Evolutionary conservation across 2,113 vertebrate genomes (phyloP).

Genomic region (Synodontis membranacea): DNA sequence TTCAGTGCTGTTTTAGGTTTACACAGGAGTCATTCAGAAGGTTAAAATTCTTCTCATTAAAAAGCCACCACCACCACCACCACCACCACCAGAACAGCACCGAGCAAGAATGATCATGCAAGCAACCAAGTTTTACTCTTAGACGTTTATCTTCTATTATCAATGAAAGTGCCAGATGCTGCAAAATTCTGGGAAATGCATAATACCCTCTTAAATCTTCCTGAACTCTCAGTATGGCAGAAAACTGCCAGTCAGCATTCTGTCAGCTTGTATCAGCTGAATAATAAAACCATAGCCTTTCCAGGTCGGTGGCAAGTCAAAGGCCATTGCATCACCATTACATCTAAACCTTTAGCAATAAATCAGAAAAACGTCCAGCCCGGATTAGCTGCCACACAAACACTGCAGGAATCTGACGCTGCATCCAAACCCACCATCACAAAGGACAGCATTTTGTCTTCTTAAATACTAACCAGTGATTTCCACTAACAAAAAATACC

Average conservation of each 20-base stretch:
- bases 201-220: conserved; percentile 35
- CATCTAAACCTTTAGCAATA: conserved; percentile 30
- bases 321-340: conserved; percentile 35
- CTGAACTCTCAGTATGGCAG: conserved; percentile 20
- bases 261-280: conserved; percentile 21
- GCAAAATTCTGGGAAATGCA: conserved; percentile 7
- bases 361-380: conserved; percentile 29
- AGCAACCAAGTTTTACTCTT: background rate
- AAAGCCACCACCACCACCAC: too few species aligned
- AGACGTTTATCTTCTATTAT: conserved; percentile 26
- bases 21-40: background rate
- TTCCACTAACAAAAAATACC: background rate
- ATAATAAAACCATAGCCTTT: conserved; percentile 33
- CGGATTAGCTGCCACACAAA: background rate
- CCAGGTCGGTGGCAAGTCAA: conserved; percentile 20
- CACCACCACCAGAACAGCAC: background rate
- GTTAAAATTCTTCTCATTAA: background rate
- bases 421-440: background rate
- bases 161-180: conserved; percentile 32
- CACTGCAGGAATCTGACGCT: conserved; percentile 11
- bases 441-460: conserved; percentile 8
- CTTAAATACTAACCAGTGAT: conserved; percentile 5
- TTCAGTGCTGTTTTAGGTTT: background rate
- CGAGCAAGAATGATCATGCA: conserved; percentile 1
- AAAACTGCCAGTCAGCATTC: conserved; percentile 41